Conservation (phyloP, 2,113 vertebrate species). For the Myrmecophaga tridactyla region DNA sequence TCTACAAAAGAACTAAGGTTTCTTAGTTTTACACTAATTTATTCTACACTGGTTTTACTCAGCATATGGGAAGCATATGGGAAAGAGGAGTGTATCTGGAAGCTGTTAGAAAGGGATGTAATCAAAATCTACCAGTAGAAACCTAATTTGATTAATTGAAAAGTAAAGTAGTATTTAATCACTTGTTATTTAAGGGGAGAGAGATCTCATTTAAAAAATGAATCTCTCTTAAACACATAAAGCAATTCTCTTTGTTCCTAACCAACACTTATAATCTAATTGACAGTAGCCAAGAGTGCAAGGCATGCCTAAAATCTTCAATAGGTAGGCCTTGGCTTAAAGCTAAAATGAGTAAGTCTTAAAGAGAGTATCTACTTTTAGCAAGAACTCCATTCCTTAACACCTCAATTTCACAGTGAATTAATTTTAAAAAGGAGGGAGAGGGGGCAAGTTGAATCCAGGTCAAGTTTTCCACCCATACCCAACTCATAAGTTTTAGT, state of each 20-base stretch:
- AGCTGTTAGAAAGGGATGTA: slow-evolving; percentile 76
- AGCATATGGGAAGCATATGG: slow-evolving; percentile 70
- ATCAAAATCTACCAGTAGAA: slow-evolving; percentile 69
- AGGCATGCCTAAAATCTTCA: slow-evolving; percentile 13
- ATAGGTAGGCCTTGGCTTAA: not conserved
- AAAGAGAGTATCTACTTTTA: slow-evolving; percentile 10
- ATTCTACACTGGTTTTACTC: slow-evolving; percentile 61
- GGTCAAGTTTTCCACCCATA: not conserved
- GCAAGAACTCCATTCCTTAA: slow-evolving; percentile 22
- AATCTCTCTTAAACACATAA: slow-evolving; percentile 37
- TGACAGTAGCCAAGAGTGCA: not conserved
- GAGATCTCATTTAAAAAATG: slow-evolving; percentile 47
- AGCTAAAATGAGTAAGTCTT: not conserved
- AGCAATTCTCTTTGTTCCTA: slow-evolving; percentile 43
- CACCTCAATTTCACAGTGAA: not conserved
- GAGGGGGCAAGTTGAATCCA: not conserved
- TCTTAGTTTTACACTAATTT: slow-evolving; percentile 66
- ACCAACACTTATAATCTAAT: slow-evolving; percentile 34
- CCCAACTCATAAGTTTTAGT: not conserved
- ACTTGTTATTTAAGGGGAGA: slow-evolving; percentile 39
- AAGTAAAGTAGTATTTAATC: slow-evolving; percentile 73
- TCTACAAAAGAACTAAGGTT: slow-evolving; percentile 69
- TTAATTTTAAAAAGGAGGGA: not conserved
- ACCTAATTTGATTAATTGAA: slow-evolving; percentile 73
- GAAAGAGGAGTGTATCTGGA: slow-evolving; percentile 67